Base-by-base conservation (phyloP, 2,113 vertebrate genomes). In the Larimichthys crocea region DNA sequence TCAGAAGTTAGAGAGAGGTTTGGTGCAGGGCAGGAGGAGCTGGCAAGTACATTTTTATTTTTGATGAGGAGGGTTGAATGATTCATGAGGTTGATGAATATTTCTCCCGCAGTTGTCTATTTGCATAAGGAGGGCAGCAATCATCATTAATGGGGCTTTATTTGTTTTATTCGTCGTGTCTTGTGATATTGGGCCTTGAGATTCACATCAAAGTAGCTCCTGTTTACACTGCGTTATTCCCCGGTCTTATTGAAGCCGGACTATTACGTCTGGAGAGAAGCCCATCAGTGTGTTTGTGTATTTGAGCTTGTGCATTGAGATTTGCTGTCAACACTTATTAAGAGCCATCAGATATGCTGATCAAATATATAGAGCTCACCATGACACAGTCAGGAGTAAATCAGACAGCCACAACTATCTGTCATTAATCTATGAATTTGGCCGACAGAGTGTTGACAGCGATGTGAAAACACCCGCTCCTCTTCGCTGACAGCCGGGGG, bases 1-100 rank as follows among this genome's bases (percentile, higher is more conserved):
- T 83, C 64, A 86, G 20, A 79, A 67, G 35, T 86, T 78, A 0
- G 42, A 56, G 12, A 50, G 53, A 73, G 35, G 35, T 62, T 76
- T 61, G 48, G 68, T 53, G 26, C 55, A 64, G 50, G 22, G 42
- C 22, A 62, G 44, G 14, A 80, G n/a, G 42, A 78, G 31, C 50
- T 83, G 71, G 64, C 29, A 60, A 62, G 71, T 40, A 76, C 71
- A 29, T 88, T 24, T 64, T 83, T 80, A 85, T 73, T 89, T 89
- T 60, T 88, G 46, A 88, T 87, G 76, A 86, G 83, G 3, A 50
- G 7, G 10, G 12, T 82, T 93, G 71, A 93, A 91, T 89, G 72
- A 92, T 91, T 94, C 78, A 91, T 90, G 59, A 87, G 76, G 44
- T n/a, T 35, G 20, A 74, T 82, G 76, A 82, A 83, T 82, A 81